phyloP scores from a whole-genome alignment of 1,140 invertebrate species.

The Pentalonia nigronervosa region DNA sequence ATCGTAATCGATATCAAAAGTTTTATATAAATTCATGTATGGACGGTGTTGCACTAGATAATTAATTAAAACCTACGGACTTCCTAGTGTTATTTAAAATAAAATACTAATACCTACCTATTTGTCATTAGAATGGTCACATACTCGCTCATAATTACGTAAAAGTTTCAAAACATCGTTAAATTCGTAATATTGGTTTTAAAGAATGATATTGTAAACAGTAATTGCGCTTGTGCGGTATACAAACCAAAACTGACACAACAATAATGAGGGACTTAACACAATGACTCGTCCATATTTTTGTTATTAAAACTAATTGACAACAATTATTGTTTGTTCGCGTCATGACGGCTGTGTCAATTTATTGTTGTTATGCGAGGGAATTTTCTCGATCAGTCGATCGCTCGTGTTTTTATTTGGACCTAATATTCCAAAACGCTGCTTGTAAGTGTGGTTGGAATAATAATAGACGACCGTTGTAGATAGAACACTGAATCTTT shows the following conservation, averaged over 20 bases:
- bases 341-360: neutral
- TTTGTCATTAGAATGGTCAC: slow-evolving; percentile 8
- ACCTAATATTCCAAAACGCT: neutral
- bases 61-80: neutral
- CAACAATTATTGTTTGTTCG: neutral
- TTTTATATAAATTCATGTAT: neutral
- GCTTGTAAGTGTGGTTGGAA: too few species aligned
- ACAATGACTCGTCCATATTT: neutral
- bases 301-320: neutral
- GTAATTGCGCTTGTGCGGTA: neutral
- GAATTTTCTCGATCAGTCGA: neutral
- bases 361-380: neutral
- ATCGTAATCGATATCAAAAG: neutral
- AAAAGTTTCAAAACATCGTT: neutral
- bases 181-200: neutral
- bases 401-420: neutral
- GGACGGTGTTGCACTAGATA: neutral
- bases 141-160: neutral
- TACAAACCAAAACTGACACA: neutral
- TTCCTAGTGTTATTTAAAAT: neutral
- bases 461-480: too few species aligned
- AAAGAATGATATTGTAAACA: neutral
- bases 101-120: neutral
- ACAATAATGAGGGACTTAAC: neutral
- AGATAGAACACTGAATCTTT: neutral